Percentiles rank a stretch among this genome's conserved stretches.
phyloP scores from a whole-genome alignment of 2,888 invertebrate species.

The Apamea sordens region DNA sequence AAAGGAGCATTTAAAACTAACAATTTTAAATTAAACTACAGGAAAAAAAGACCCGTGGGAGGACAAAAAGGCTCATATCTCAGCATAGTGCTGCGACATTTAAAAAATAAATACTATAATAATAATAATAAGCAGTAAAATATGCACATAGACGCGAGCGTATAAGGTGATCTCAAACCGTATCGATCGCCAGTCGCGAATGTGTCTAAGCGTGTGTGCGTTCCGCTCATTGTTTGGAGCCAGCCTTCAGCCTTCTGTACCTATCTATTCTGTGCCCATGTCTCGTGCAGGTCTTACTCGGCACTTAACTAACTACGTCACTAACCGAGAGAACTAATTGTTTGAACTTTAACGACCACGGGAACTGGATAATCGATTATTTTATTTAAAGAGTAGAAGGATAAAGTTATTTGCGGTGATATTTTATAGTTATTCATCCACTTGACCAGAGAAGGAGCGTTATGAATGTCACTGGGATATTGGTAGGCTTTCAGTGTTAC shows the following conservation, averaged over 20 bases:
- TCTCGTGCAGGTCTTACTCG: conserved; percentile 59
- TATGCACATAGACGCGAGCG: not conserved
- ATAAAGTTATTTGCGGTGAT: not conserved
- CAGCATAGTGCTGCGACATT: not conserved
- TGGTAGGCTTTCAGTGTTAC: not conserved
- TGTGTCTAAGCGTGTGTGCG: no score
- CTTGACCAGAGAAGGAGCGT: not conserved
- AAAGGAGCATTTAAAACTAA: no score
- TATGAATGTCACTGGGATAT: not conserved
- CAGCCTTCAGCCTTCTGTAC: conserved; percentile 10
- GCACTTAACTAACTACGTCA: conserved; percentile 52
- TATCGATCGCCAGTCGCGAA: not conserved
- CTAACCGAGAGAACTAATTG: conserved; percentile 56
- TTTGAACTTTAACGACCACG: conserved; percentile 22
- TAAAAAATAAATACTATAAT: not conserved
- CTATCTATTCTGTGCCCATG: conserved; percentile 15
- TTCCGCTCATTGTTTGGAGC: not conserved
- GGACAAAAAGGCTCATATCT: not conserved
- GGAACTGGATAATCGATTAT: conserved; percentile 20
- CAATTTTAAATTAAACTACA: not conserved
- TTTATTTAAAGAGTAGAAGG: not conserved
- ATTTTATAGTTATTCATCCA: not conserved
- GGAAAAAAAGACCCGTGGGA: not conserved
- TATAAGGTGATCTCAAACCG: not conserved
- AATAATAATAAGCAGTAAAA: no score